Conservation (phyloP, 2,888 invertebrate genomes). For the Drosophila helvetica region DNA sequence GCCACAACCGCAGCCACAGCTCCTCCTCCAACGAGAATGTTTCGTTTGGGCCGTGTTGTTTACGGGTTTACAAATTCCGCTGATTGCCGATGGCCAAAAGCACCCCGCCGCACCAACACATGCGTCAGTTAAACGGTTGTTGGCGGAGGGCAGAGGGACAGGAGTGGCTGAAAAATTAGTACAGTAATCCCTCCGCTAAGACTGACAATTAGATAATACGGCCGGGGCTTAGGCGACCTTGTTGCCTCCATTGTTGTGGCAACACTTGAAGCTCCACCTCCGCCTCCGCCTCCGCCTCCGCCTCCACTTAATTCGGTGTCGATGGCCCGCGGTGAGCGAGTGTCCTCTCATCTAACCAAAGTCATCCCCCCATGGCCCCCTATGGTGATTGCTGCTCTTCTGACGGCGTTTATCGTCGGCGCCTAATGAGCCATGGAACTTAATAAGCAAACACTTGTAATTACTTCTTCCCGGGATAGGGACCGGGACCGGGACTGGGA, state of each 20-base stretch:
- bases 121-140: neutral
- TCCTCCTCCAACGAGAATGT: neutral
- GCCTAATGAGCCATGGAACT: conserved; percentile 79
- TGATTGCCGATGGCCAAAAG: conserved; percentile 62
- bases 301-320: conserved; percentile 39
- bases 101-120: neutral
- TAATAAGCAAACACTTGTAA: conserved; percentile 77
- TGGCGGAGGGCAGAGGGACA: conserved; percentile 39
- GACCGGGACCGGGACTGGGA: neutral
- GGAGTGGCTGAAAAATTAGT: conserved; percentile 69
- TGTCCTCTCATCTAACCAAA: conserved; percentile 1
- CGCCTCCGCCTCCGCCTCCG: conserved; percentile 11
- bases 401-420: conserved; percentile 72
- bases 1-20: neutral
- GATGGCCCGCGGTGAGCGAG: conserved; percentile 44
- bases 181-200: conserved; percentile 75
- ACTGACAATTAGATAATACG: conserved; percentile 77
- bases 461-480: conserved; percentile 60
- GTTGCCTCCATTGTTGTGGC: neutral
- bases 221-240: conserved; percentile 57
- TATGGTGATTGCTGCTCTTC: conserved; percentile 54
- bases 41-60: conserved; percentile 51
- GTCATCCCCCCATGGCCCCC: neutral
- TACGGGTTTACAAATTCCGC: conserved; percentile 73
- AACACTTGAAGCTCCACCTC: too few relatives aligned